Conservation (phyloP, 1,140 invertebrate genomes). For the Gerris buenoi region DNA sequence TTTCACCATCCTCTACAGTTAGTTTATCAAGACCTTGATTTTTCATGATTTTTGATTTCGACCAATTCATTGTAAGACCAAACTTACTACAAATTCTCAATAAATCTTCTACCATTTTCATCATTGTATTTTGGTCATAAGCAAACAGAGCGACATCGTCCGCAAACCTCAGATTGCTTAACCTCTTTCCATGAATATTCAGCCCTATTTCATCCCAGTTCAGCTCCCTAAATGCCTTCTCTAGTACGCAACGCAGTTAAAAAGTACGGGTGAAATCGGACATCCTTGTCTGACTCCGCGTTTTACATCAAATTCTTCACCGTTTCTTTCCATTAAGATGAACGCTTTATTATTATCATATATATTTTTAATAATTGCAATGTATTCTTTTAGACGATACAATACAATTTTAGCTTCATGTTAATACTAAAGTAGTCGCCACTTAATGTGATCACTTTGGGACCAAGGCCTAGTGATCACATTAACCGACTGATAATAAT, state of each 20-base stretch:
- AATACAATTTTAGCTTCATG: too few species aligned
- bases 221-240: slow-evolving; percentile 19
- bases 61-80: slow-evolving; percentile 12
- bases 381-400: slow-evolving; percentile 2
- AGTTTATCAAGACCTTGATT: not conserved
- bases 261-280: slow-evolving; percentile 18
- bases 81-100: slow-evolving; percentile 1
- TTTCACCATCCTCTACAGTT: not conserved
- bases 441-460: too few species aligned
- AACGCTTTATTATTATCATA: slow-evolving; percentile 2
- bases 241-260: slow-evolving; percentile 14
- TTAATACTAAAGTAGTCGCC: too few species aligned
- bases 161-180: slow-evolving; percentile 26
- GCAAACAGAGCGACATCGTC: slow-evolving; percentile 25
- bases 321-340: slow-evolving; percentile 3
- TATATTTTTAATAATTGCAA: slow-evolving; percentile 4
- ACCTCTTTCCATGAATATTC: slow-evolving; percentile 18
- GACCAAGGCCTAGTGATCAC: too few species aligned
- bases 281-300: slow-evolving; percentile 12
- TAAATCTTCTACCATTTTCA: slow-evolving; percentile 8
- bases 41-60: slow-evolving; percentile 11
- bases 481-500: too few species aligned
- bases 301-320: slow-evolving; percentile 1
- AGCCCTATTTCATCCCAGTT: slow-evolving; percentile 16
- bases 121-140: slow-evolving; percentile 7